A percentile compares a stretch with the other conserved stretches of the same genome.
Evolutionary conservation across 2,888 invertebrate genomes (phyloP).

Genomic region (Stenchaetothrips biformis): DNA sequence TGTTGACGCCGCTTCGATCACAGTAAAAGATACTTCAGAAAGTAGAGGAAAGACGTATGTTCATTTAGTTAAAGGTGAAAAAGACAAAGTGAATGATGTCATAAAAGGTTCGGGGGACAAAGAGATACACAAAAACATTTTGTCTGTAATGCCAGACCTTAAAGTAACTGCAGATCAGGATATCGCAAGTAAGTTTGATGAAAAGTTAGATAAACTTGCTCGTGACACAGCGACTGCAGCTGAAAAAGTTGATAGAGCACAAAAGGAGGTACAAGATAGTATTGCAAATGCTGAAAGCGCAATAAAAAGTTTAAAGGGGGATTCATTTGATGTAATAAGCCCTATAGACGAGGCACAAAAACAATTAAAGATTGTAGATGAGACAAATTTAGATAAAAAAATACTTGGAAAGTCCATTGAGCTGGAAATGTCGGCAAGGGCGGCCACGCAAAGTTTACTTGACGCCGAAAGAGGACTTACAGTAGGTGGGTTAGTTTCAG

Average conservation of each 20-base stretch:
- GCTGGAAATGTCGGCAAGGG: not conserved
- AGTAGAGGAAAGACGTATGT: not conserved
- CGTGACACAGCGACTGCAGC: conserved; percentile 5
- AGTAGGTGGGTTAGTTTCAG: no score
- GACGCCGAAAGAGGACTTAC: conserved; percentile 26
- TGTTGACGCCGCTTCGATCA: not conserved
- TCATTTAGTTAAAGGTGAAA: conserved; percentile 30
- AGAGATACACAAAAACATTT: not conserved
- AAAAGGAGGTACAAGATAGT: conserved; percentile 12
- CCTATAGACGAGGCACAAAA: no score
- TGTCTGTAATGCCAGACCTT: not conserved
- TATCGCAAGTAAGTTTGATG: conserved; percentile 6
- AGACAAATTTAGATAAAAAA: not conserved
- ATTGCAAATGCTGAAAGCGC: not conserved
- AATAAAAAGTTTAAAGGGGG: not conserved
- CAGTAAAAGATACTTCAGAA: not conserved
- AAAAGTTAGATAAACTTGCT: conserved; percentile 14
- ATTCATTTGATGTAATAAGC: no score
- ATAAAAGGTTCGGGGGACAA: conserved; percentile 25
- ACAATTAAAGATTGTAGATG: no score
- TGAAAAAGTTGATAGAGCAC: conserved; percentile 28
- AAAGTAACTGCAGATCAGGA: conserved; percentile 19
- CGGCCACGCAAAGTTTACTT: not conserved
- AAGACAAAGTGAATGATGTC: conserved; percentile 18
- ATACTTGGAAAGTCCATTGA: not conserved